Evolutionary conservation across 2,113 vertebrate genomes (phyloP), one percentile per base, ranked within the genome.

Genomic region (Indri indri): DNA sequence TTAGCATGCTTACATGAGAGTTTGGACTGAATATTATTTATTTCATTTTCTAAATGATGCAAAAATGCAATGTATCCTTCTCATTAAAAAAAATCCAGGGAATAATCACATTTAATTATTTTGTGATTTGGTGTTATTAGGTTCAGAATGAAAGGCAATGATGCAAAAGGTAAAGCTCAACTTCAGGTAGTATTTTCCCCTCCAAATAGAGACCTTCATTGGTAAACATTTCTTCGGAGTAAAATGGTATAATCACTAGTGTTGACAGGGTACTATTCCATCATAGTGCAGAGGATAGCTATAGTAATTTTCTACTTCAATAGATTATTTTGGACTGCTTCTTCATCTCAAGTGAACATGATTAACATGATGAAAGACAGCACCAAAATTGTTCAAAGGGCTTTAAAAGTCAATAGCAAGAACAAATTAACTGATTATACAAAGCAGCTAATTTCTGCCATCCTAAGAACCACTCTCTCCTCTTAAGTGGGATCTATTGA

Each of bases 301-400:
- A 42, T 18, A 42, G 25, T 1, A 83, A 34, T 65, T 68, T 88
- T 88, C 85, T 22, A 23, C 37, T 23, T 85, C 27, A 90, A 45
- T 79, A 68, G 37, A 84, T 82, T 54, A 84, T 94, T 97, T 86
- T 14, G 70, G n/a, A 27, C 20, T 68, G 32, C 59, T 88, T 52
- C 59, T 79, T 95, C 47, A 68, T 91, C 76, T 92, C 63, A 66
- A 81, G 34, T n/a, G 32, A 85, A 74, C 22, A 9, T 86, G 81
- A 90, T 89, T 96, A 97, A 89, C 20, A 94, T 54, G 68, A 97
- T 93, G 88, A 98, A 93, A 93, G 34, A 54, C 61, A 91, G 37
- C 50, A 63, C 45, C 85, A 86, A 93, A 80, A 85, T 61, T 86
- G 37, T 88, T 93, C 45, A 79, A 88, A 83, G 54, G 66, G 17